A percentile compares a stretch with the other conserved stretches of the same genome.
Evolutionary conservation across 2,797 vertebrate species (phyloP).

Genomic region (Cynopterus sphinx): DNA sequence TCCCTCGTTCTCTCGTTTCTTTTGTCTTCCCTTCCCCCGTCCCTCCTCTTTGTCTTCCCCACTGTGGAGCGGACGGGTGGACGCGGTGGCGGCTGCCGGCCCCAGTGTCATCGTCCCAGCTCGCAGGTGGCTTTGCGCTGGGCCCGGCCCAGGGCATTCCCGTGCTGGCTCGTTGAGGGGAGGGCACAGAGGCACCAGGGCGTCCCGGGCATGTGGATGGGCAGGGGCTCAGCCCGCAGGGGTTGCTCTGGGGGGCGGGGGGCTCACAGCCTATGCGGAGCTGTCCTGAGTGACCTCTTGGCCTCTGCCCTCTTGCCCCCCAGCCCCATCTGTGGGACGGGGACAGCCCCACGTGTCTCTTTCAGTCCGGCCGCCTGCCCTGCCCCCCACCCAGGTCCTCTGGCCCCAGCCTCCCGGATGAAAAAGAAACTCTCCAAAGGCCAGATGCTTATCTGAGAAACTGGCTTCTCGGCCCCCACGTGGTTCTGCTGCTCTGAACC

Average conservation of each 20-base stretch:
- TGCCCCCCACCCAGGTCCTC: background rate
- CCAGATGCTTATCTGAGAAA: slow-evolving; percentile 5
- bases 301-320: background rate
- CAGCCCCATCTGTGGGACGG: fast-evolving
- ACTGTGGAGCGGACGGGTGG: fast-evolving
- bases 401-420: background rate
- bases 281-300: background rate
- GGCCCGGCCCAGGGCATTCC: background rate
- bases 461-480: background rate
- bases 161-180: fast-evolving
- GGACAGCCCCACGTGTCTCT: background rate
- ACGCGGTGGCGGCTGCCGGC: fast-evolving
- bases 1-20: background rate
- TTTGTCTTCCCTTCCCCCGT: background rate
- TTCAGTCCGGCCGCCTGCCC: background rate
- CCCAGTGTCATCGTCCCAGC: fast-evolving
- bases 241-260: background rate
- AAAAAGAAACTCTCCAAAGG: background rate
- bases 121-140: background rate
- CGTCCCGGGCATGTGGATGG: fast-evolving
- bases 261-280: background rate
- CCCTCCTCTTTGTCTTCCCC: background rate
- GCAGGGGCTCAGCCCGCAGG: background rate
- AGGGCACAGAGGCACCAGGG: background rate
- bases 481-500: background rate